Percentiles rank a stretch among this genome's conserved stretches.
Evolutionary conservation across 2,797 vertebrate species (phyloP).

Genomic region (Lemur catta): DNA sequence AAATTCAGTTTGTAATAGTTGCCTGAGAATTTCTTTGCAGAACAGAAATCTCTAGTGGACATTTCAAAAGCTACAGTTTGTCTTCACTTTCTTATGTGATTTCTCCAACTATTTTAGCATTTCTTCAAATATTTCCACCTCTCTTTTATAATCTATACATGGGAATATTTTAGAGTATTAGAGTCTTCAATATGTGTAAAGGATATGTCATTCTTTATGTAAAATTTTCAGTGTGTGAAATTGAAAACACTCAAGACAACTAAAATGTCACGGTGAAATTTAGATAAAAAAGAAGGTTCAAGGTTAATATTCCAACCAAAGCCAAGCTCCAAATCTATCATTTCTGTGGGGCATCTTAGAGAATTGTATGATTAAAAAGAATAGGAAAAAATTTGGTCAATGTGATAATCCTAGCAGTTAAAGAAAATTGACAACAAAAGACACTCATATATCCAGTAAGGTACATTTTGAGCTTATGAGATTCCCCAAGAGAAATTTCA

Average conservation of each 20-base stretch:
- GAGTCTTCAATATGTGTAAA: not conserved
- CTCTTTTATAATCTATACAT: not conserved
- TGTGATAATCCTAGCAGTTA: not conserved
- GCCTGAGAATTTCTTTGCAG: not conserved
- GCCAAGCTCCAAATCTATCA: not conserved
- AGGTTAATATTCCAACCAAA: not conserved
- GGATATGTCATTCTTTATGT: not conserved
- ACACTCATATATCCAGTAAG: not conserved
- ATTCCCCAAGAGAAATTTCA: not conserved
- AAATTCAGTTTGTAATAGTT: not conserved
- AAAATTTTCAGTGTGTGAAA: not conserved
- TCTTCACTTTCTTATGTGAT: not conserved
- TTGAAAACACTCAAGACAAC: not conserved
- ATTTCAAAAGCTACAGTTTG: not conserved
- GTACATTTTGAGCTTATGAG: not conserved
- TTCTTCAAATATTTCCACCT: not conserved
- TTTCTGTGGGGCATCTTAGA: not conserved
- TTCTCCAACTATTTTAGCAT: not conserved
- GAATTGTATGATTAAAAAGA: not conserved
- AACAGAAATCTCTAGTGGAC: not conserved
- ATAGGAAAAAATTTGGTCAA: not conserved
- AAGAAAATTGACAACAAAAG: not conserved
- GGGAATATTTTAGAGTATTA: not conserved
- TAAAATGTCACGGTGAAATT: not conserved
- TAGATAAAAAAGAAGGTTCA: not conserved